Evolutionary conservation across 2,888 invertebrate genomes (phyloP).

Genomic region (Erannis defoliaria): DNA sequence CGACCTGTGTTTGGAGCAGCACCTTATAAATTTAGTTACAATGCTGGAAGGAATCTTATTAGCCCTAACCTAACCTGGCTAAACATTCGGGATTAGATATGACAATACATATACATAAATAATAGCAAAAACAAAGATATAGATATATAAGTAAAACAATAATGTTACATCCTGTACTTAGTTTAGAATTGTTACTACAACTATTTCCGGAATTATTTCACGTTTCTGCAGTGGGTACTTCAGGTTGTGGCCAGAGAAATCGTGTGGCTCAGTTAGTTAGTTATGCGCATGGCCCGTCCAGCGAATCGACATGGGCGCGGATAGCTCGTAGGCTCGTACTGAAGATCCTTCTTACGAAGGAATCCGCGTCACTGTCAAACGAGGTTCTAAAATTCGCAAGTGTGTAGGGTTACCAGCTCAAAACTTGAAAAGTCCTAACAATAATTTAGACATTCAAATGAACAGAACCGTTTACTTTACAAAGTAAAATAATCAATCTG

Average conservation of each 20-base stretch:
- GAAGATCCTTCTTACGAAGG: too few relatives aligned
- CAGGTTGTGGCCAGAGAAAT: background rate
- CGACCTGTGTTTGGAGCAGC: conserved; percentile 79
- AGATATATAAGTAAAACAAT: background rate
- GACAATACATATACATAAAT: conserved; percentile 38
- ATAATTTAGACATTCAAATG: too few relatives aligned
- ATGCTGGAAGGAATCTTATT: conserved; percentile 81
- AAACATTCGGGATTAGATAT: conserved; percentile 32
- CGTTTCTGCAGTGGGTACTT: background rate
- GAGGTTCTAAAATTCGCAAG: too few relatives aligned
- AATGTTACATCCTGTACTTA: background rate
- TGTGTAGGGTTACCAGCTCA: too few relatives aligned
- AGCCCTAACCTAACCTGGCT: conserved; percentile 68
- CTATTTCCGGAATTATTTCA: background rate
- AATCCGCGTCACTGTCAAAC: too few relatives aligned
- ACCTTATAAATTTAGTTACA: conserved; percentile 77
- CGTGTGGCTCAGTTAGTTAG: too few relatives aligned
- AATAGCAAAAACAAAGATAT: conserved; percentile 17
- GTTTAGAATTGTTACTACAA: background rate
- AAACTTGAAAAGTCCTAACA: too few relatives aligned
- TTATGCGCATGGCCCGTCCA: too few relatives aligned
- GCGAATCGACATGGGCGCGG: too few relatives aligned
- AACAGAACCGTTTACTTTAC: too few relatives aligned
- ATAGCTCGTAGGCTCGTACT: too few relatives aligned
- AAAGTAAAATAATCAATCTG: too few relatives aligned